These are phyloP conservation scores for Pardalotus punctatus DNA, from an alignment of 2,113 vertebrate species.

Conservation along the genomic window DNA sequence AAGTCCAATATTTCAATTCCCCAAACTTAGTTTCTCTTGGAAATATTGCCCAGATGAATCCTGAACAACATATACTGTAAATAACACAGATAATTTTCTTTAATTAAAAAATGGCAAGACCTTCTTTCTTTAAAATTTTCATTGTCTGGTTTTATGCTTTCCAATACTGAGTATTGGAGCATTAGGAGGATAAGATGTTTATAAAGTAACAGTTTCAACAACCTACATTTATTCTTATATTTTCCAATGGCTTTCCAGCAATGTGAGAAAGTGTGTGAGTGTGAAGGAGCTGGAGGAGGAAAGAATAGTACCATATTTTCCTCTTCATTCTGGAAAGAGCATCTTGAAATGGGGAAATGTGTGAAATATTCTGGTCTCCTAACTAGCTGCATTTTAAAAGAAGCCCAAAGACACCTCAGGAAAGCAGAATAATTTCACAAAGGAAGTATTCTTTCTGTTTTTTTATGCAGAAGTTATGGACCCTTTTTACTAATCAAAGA, in stretches of 20 bases:
- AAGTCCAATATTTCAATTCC: neutral
- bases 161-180: neutral
- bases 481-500: conserved; percentile 36
- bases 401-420: neutral
- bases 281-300: neutral
- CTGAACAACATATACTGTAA: neutral
- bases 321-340: neutral
- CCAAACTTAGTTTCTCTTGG: neutral
- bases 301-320: neutral
- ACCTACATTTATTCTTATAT: neutral
- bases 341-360: neutral
- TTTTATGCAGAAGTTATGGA: neutral
- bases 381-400: neutral
- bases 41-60: neutral
- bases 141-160: neutral
- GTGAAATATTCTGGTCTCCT: neutral
- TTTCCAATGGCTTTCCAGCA: neutral
- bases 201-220: neutral
- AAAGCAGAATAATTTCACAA: conserved; percentile 42
- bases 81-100: neutral
- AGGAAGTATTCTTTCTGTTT: neutral
- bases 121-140: neutral
- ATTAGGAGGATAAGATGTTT: neutral
- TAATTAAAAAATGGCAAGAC: fast-evolving
- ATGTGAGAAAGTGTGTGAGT: neutral